Base-by-base conservation (phyloP, 2,888 invertebrate genomes). In the Prosapia bicincta region DNA sequence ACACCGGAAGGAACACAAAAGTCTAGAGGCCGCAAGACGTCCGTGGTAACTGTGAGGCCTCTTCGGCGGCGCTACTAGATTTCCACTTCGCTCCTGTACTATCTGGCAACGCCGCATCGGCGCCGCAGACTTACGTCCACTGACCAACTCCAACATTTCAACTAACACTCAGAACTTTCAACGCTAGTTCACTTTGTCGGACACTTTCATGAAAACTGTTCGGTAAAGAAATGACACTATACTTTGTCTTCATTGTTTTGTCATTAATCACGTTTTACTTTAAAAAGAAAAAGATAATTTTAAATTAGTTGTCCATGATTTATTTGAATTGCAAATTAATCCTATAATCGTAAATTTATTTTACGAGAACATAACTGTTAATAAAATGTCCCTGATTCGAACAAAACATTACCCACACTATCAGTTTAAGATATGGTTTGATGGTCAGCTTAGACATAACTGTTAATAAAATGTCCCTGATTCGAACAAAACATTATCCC, bases 11-110 rank as follows among this genome's bases (percentile, higher is more conserved):
- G 74, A 74, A 20, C 74, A 74, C 54, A 74, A 25, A 28, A 74
- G 65, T 30, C 69, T 54, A 28, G 65, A 28, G 3, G 74, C 74
- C 10, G 26, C 74, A 67, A 69, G 68, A 25, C 68, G 43, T 25
- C 74, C 74, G 54, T 74, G 74, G 28, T 74, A 74, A 43, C 74
- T 74, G 74, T 72, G 68, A 24, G 71, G 65, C 20, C 73, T 32
- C 65, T 72, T 76, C 3, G 54, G 20, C 26, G 23, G 24, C 20
- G 38, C 38, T 7, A 38, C 10, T 10, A 38, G 13, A 2, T 13
- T 38, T 2, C 10, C 38, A 38, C 38, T 13, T 13, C 38, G 13
- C 10, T 38, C 38, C 2, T 38, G 30, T 30, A 28, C 72, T 23
- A 66, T 66, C 15, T 66, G 66, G 13, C 24, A 66, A 66, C 66